phyloP scores from a whole-genome alignment of 2,113 vertebrate species.

The Microcebus murinus region DNA sequence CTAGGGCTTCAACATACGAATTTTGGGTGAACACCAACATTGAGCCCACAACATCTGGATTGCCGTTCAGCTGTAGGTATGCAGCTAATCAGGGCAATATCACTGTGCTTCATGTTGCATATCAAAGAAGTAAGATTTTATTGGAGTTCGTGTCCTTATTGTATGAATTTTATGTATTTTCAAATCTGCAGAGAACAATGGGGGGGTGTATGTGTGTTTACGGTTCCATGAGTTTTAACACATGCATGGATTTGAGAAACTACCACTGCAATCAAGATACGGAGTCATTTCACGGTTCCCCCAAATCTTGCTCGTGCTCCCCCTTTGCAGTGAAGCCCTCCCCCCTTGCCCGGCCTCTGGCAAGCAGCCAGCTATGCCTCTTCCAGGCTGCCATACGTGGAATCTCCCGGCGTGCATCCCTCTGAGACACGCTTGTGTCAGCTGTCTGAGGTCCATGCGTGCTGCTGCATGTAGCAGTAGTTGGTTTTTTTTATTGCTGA shows the following conservation, averaged over 20 bases:
- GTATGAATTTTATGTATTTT: not conserved
- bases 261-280: not conserved
- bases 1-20: not conserved
- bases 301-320: not conserved
- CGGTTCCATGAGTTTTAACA: not conserved
- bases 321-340: not conserved
- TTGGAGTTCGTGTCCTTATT: not conserved
- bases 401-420: not conserved
- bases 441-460: not conserved
- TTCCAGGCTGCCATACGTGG: not conserved
- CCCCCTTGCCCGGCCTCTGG: too few species aligned
- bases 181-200: too few species aligned
- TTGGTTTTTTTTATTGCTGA: not conserved
- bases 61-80: not conserved
- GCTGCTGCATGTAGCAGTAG: not conserved
- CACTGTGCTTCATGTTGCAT: fast-evolving
- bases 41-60: not conserved
- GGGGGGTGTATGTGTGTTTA: not conserved
- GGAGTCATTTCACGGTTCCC: not conserved
- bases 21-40: not conserved
- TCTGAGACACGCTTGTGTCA: not conserved
- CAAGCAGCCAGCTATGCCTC: not conserved
- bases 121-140: not conserved
- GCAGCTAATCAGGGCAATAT: not conserved
- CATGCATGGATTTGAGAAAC: not conserved